These are phyloP conservation scores for Danio jaintianensis DNA, from an alignment of 2,797 vertebrate species.

Conservation along the genomic window DNA sequence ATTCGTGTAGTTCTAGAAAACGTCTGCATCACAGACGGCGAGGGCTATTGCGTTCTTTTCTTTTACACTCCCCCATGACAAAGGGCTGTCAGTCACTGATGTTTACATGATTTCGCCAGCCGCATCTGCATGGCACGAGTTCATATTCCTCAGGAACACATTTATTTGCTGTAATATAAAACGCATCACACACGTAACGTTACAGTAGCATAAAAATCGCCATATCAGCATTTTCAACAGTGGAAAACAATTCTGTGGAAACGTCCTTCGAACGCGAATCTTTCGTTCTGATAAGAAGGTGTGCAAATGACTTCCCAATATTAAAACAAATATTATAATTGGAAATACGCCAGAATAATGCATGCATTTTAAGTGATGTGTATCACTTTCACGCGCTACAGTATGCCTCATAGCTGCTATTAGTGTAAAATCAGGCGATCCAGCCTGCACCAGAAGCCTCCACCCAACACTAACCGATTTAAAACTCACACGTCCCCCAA, in stretches of 20 bases:
- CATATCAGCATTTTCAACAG: constrained; percentile 30
- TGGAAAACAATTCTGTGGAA: neutral
- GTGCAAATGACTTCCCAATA: neutral
- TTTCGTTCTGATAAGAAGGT: neutral
- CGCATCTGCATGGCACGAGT: neutral
- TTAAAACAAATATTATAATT: neutral
- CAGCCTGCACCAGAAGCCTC: constrained; percentile 10
- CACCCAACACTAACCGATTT: constrained; percentile 23
- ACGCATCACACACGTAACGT: neutral
- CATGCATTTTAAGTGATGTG: neutral
- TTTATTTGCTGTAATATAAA: neutral
- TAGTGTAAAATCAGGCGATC: neutral
- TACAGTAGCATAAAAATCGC: neutral
- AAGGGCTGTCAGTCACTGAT: constrained; percentile 34
- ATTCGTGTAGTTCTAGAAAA: neutral
- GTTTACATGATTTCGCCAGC: constrained; percentile 16
- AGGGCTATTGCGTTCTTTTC: neutral
- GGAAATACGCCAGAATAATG: neutral
- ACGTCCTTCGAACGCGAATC: neutral
- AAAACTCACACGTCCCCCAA: neutral
- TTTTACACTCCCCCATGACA: neutral
- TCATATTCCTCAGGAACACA: neutral
- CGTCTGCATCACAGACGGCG: neutral
- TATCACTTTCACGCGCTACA: neutral
- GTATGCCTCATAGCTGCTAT: neutral